A percentile compares a stretch with the other conserved stretches of the same genome.
Evolutionary conservation across 2,113 vertebrate genomes (phyloP).

Genomic region (Vulpes ferrilata): DNA sequence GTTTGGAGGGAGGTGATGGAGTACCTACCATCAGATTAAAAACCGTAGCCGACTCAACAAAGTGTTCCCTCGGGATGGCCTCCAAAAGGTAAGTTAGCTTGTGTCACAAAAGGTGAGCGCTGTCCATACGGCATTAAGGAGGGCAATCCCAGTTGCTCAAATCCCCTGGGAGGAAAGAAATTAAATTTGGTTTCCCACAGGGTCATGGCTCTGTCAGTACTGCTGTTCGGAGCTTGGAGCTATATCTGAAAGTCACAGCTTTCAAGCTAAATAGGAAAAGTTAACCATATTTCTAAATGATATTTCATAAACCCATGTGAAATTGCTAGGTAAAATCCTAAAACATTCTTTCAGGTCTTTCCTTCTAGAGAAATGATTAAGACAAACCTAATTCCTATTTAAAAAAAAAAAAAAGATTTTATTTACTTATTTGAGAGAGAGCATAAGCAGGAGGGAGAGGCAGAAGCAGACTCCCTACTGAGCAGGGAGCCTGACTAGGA

Average conservation of each 20-base stretch:
- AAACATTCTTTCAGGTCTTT: not conserved
- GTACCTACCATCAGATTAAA: not conserved
- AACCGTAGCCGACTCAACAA: not conserved
- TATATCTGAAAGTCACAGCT: not conserved
- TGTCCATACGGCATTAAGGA: not conserved
- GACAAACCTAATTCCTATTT: not conserved
- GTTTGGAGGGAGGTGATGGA: not conserved
- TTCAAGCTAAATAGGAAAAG: not conserved
- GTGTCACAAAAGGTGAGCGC: not conserved
- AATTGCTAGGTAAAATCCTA: slow-evolving; percentile 46
- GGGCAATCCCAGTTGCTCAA: not conserved
- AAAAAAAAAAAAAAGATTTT: too few relatives aligned
- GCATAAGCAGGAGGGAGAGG: too few relatives aligned
- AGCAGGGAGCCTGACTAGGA: too few relatives aligned
- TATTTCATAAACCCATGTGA: slow-evolving; percentile 38
- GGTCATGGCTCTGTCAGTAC: not conserved
- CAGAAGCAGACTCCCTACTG: too few relatives aligned
- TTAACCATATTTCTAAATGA: not conserved
- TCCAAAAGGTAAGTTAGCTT: not conserved
- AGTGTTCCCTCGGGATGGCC: not conserved
- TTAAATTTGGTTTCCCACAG: slow-evolving; percentile 31
- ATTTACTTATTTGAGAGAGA: too few relatives aligned
- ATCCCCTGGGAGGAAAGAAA: slow-evolving; percentile 55
- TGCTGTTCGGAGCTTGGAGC: not conserved
- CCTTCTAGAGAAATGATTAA: not conserved